Evolutionary conservation across 1,140 invertebrate species (phyloP).

Genomic region (Diorhabda sublineata): DNA sequence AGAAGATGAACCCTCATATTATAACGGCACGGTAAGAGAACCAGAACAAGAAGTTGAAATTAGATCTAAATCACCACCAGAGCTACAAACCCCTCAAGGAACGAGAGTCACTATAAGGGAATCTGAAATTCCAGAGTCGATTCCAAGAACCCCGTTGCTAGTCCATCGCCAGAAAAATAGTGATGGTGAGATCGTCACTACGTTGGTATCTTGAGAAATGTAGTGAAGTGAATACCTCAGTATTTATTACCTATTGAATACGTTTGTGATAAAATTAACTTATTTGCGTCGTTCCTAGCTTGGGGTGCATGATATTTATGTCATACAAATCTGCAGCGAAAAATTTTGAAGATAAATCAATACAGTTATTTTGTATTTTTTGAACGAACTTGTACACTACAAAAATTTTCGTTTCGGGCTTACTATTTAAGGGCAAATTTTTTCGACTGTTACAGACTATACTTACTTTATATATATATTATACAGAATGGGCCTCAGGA

Average conservation of each 20-base stretch:
- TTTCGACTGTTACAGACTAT: slow-evolving; percentile 20
- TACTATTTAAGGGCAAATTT: no score
- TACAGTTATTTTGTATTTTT: no score
- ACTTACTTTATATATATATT: slow-evolving; percentile 8
- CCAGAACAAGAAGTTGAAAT: slow-evolving; percentile 46
- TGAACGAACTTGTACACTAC: no score
- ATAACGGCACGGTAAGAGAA: slow-evolving; percentile 38
- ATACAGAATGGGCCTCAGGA: no score
- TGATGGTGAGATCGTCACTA: slow-evolving; percentile 41
- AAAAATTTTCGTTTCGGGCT: no score
- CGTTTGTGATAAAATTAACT: slow-evolving; percentile 38
- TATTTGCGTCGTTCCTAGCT: slow-evolving; percentile 34
- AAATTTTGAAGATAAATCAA: slow-evolving; percentile 1
- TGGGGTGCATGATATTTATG: background rate
- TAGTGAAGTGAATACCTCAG: slow-evolving; percentile 31
- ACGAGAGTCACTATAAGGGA: slow-evolving; percentile 62
- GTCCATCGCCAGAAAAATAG: slow-evolving; percentile 45
- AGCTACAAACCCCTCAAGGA: slow-evolving; percentile 52
- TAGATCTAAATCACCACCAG: slow-evolving; percentile 26
- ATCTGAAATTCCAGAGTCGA: slow-evolving; percentile 55
- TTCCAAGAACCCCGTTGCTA: slow-evolving; percentile 60
- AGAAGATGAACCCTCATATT: slow-evolving; percentile 39
- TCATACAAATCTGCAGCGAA: background rate
- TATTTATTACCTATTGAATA: slow-evolving; percentile 32
- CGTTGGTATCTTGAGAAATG: slow-evolving; percentile 22